Evolutionary conservation across 2,797 vertebrate species (phyloP).

Genomic region (Artibeus jamaicensis): DNA sequence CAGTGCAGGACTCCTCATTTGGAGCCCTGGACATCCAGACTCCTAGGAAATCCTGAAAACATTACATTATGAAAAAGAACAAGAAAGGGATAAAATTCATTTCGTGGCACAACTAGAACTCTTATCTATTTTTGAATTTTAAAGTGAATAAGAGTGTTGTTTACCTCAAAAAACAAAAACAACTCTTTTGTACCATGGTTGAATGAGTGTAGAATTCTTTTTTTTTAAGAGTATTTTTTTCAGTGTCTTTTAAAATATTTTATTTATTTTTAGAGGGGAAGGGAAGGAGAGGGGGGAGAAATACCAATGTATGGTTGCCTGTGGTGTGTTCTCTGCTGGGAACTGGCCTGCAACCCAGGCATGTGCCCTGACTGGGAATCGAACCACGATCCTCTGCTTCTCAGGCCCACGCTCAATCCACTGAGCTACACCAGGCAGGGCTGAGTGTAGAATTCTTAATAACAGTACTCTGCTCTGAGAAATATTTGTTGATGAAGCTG

Average conservation of each 20-base stretch:
- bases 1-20: not conserved
- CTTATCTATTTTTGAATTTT: conserved; percentile 33
- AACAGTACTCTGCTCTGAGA: not conserved
- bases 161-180: conserved; percentile 1
- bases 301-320: no score
- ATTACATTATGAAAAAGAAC: not conserved
- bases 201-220: conserved; percentile 29
- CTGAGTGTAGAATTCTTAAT: conserved; percentile 49
- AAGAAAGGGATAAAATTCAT: not conserved
- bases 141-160: conserved; percentile 49
- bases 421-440: no score
- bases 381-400: no score
- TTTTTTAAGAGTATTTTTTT: no score
- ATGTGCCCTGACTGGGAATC: no score
- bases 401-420: no score
- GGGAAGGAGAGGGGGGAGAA: no score
- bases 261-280: no score
- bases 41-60: not conserved
- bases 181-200: not conserved
- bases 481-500: not conserved
- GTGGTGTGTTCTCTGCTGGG: no score
- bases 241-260: no score
- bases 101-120: not conserved
- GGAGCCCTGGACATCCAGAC: no score
- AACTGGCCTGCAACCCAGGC: no score